Evolutionary conservation across 2,113 vertebrate genomes (phyloP).

Genomic region (Mesitornis unicolor): DNA sequence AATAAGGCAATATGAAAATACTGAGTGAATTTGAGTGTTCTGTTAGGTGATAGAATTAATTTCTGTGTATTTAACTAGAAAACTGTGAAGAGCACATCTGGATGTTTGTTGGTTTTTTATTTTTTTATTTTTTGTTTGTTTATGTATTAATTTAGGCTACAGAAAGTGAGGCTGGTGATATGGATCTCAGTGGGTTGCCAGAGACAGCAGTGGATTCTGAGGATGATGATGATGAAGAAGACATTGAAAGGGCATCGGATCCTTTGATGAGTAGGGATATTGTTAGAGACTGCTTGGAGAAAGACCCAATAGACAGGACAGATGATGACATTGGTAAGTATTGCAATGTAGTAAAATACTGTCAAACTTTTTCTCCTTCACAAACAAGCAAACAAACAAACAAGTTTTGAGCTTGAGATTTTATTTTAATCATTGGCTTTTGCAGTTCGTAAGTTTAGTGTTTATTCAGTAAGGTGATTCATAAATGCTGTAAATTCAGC

Average conservation of each 20-base stretch:
- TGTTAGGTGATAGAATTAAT: not conserved
- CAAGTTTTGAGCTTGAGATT: not conserved
- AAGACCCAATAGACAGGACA: constrained; percentile 96
- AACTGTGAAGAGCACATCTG: not conserved
- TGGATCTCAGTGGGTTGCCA: constrained; percentile 97
- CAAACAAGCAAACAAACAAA: not conserved
- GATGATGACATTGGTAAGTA: constrained; percentile 96
- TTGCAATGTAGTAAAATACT: not conserved
- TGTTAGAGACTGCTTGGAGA: constrained; percentile 96
- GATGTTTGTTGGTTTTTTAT: not conserved
- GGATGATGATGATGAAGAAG: constrained; percentile 97
- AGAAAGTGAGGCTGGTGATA: constrained; percentile 96
- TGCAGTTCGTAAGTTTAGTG: not conserved
- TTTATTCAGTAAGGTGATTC: not conserved
- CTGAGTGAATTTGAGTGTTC: not conserved
- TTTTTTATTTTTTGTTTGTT: not conserved
- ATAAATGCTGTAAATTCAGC: not conserved
- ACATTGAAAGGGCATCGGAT: constrained; percentile 94
- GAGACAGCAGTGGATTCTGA: constrained; percentile 99
- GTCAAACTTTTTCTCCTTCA: not conserved
- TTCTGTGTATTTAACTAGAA: not conserved
- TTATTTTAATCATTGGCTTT: not conserved
- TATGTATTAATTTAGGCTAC: constrained; percentile 81
- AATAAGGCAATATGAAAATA: not conserved
- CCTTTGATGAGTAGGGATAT: constrained; percentile 97